Conservation (phyloP, 2,888 invertebrate species). For the Lepidocyrtoides sp. region DNA sequence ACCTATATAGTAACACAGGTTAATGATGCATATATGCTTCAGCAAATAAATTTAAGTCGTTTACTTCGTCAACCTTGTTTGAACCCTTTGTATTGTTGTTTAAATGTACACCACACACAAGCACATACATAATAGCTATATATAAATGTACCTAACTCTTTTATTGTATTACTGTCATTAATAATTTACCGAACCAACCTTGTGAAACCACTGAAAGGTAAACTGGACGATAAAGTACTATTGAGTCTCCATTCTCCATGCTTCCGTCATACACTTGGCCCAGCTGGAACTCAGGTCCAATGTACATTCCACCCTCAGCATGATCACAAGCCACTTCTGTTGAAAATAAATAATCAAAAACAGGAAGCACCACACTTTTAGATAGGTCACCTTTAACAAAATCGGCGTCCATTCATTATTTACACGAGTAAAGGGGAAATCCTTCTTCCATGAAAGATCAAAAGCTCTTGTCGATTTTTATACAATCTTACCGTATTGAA, state of each 20-base stretch:
- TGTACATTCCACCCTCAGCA: conserved; percentile 91
- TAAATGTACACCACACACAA: too few species aligned
- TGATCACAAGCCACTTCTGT: conserved; percentile 91
- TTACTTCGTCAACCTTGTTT: neutral
- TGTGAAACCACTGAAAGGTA: conserved; percentile 86
- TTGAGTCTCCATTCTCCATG: conserved; percentile 88
- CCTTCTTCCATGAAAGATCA: too few species aligned
- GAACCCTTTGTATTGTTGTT: too few species aligned
- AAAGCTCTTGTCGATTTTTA: too few species aligned
- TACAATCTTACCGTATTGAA: conserved; percentile 90
- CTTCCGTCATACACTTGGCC: conserved; percentile 93
- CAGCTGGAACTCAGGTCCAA: conserved; percentile 90
- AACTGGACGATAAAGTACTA: conserved; percentile 90
- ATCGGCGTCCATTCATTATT: too few species aligned
- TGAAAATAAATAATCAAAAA: conserved; percentile 79
- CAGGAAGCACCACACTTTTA: too few species aligned
- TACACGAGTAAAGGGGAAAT: too few species aligned
- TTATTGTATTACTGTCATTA: too few species aligned
- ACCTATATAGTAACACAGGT: conserved; percentile 39
- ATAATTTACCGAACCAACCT: too few species aligned
- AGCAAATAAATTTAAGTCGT: neutral
- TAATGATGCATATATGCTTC: neutral
- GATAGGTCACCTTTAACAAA: too few species aligned
- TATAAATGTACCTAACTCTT: too few species aligned
- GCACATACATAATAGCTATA: too few species aligned